Percentiles rank a stretch among this genome's conserved stretches.
These are phyloP conservation scores for Rugalucina vietnamica DNA, from an alignment of 2,888 invertebrate species.

Conservation along the genomic window DNA sequence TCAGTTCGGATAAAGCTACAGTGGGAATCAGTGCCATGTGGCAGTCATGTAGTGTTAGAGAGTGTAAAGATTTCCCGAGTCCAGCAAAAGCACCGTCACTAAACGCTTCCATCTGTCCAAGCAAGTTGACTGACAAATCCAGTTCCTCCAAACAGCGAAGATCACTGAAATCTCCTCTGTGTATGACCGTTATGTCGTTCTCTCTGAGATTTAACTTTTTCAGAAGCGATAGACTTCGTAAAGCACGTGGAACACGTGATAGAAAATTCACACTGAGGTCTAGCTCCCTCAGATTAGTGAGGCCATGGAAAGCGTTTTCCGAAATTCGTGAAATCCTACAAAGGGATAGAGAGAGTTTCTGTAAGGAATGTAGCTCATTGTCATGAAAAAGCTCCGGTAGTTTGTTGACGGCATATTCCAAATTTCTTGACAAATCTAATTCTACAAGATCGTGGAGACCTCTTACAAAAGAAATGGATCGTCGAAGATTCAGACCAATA, in stretches of 20 bases:
- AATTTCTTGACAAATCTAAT: slow-evolving; percentile 55
- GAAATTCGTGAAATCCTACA: slow-evolving; percentile 50
- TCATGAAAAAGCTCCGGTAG: slow-evolving; percentile 53
- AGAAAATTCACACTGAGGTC: slow-evolving; percentile 58
- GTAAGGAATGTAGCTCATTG: slow-evolving; percentile 44
- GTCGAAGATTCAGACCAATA: slow-evolving; percentile 43
- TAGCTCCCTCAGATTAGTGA: slow-evolving; percentile 43
- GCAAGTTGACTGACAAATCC: slow-evolving; percentile 56
- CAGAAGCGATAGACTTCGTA: slow-evolving; percentile 43
- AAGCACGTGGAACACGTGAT: slow-evolving; percentile 53
- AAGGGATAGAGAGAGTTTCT: slow-evolving; percentile 45
- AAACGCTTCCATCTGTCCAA: slow-evolving; percentile 58
- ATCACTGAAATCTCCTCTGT: slow-evolving; percentile 53
- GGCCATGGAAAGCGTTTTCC: slow-evolving; percentile 52
- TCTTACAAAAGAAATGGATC: slow-evolving; percentile 46
- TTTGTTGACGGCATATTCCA: slow-evolving; percentile 48
- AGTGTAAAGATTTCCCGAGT: slow-evolving; percentile 41
- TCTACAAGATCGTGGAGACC: slow-evolving; percentile 41
- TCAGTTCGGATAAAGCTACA: slow-evolving; percentile 41
- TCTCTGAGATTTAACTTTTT: slow-evolving; percentile 50
- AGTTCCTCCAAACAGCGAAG: slow-evolving; percentile 53
- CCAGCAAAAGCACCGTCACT: slow-evolving; percentile 55
- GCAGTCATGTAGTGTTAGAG: slow-evolving; percentile 36
- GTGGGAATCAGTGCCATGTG: slow-evolving; percentile 53
- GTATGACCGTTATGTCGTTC: slow-evolving; percentile 53